phyloP scores from a whole-genome alignment of 2,113 vertebrate species.

The Alectura lathami region DNA sequence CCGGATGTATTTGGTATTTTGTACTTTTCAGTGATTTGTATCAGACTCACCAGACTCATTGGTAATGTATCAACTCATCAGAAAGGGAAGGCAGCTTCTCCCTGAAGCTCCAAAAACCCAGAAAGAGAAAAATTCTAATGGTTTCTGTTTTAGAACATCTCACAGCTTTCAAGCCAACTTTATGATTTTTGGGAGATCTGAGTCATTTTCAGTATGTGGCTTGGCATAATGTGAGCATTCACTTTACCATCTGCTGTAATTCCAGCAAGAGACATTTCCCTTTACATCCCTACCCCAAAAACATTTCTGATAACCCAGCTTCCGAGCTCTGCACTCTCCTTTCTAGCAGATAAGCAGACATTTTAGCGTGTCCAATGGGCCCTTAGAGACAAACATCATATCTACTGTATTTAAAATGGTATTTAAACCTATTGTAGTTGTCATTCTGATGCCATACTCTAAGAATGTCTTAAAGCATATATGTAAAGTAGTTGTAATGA shows the following conservation, averaged over 20 bases:
- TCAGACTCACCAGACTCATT: background rate
- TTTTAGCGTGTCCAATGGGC: background rate
- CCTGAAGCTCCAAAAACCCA: background rate
- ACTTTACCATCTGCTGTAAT: background rate
- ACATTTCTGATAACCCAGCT: background rate
- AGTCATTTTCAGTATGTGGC: background rate
- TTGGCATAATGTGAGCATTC: background rate
- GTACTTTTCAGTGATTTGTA: background rate
- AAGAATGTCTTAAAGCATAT: background rate
- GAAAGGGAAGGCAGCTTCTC: background rate
- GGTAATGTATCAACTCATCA: background rate
- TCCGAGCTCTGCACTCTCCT: background rate
- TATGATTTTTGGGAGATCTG: background rate
- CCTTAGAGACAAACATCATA: background rate
- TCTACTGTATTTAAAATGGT: background rate
- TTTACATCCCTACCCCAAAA: background rate
- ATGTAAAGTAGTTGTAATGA: slow-evolving; percentile 29
- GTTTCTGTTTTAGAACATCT: background rate
- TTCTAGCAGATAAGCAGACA: background rate
- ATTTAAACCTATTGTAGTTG: background rate
- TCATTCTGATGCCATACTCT: background rate
- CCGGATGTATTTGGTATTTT: background rate
- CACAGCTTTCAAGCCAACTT: background rate
- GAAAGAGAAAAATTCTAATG: background rate
- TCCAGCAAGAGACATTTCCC: background rate